These are phyloP conservation scores for Pygathrix nemaeus DNA, from an alignment of 2,113 vertebrate species.

Conservation along the genomic window DNA sequence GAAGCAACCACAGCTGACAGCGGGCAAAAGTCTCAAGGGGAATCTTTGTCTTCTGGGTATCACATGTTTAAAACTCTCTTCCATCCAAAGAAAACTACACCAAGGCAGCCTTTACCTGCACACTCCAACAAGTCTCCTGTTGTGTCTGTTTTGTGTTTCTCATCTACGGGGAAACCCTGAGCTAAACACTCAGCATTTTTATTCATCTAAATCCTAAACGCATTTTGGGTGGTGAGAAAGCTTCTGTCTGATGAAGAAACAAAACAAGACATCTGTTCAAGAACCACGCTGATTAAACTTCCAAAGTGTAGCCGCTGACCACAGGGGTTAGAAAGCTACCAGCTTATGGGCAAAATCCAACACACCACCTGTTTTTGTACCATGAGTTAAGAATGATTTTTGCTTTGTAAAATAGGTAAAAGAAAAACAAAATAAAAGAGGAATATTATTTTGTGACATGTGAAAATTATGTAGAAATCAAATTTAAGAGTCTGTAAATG, in stretches of 20 bases:
- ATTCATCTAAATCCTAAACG: no score
- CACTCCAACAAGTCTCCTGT: accelerated
- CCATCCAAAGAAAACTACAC: neutral
- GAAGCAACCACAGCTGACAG: neutral
- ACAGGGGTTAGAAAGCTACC: neutral
- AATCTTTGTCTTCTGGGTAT: neutral
- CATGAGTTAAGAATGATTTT: neutral
- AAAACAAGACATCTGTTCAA: neutral
- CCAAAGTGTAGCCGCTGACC: neutral
- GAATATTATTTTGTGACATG: neutral
- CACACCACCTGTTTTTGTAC: neutral
- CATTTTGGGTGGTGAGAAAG: neutral
- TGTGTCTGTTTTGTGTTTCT: neutral
- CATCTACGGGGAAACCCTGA: neutral
- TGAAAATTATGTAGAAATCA: neutral
- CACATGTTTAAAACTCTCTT: neutral
- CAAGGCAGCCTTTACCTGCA: no score
- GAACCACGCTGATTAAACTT: neutral
- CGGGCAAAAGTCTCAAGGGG: no score
- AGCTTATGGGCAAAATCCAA: accelerated
- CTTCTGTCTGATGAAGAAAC: neutral
- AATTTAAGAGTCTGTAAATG: neutral
- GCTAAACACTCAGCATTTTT: neutral
- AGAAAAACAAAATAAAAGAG: neutral
- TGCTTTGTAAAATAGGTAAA: neutral